These are phyloP conservation scores for Pseudochirops corinnae DNA, from an alignment of 2,797 vertebrate species.

Conservation along the genomic window DNA sequence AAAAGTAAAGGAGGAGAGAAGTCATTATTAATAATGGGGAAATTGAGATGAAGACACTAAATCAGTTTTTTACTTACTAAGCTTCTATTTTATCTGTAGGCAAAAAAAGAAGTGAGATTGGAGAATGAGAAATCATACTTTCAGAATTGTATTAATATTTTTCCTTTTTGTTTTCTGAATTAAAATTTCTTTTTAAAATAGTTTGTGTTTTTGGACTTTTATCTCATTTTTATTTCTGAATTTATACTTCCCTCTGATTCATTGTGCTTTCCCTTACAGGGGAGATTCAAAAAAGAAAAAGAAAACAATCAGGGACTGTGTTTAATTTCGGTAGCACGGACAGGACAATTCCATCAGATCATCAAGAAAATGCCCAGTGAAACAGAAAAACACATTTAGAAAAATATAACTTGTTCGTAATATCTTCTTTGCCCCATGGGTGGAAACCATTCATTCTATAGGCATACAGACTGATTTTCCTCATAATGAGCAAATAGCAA, in stretches of 20 bases:
- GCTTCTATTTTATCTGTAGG: neutral
- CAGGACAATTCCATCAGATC: conserved; percentile 66
- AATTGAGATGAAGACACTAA: neutral
- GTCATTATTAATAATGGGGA: neutral
- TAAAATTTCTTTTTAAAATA: neutral
- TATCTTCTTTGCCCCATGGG: conserved; percentile 68
- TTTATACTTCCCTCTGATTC: neutral
- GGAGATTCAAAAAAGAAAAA: neutral
- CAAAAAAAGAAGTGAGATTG: neutral
- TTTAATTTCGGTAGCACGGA: conserved; percentile 65
- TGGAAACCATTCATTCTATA: conserved; percentile 71
- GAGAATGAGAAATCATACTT: neutral
- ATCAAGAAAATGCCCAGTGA: conserved; percentile 63
- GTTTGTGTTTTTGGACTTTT: neutral
- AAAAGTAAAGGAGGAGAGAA: neutral
- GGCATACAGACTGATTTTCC: conserved; percentile 79
- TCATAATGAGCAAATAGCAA: conserved; percentile 78
- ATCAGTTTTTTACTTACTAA: neutral
- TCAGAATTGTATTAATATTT: neutral
- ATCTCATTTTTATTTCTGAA: neutral
- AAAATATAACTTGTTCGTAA: conserved; percentile 66
- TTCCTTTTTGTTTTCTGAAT: neutral
- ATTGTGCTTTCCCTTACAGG: neutral
- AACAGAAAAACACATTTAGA: conserved; percentile 65
- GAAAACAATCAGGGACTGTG: conserved; percentile 45